Conservation (phyloP, 2,888 invertebrate genomes). For the Ferdinandea cuprea region DNA sequence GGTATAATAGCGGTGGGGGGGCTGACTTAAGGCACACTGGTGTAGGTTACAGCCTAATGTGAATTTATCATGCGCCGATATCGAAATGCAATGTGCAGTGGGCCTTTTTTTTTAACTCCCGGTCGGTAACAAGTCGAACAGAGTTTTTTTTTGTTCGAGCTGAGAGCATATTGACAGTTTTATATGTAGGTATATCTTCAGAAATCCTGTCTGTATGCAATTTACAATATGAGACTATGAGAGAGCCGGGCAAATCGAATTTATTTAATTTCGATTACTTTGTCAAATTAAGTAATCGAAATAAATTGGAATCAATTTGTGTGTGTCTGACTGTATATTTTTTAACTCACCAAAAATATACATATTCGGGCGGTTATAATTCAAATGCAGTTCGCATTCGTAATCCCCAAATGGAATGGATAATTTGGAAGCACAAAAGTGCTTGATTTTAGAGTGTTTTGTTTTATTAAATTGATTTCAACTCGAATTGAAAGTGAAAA, state of each 20-base stretch:
- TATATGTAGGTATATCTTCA: background rate
- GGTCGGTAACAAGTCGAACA: background rate
- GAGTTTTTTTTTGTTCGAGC: slow-evolving; percentile 13
- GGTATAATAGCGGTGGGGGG: background rate
- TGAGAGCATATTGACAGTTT: slow-evolving; percentile 42
- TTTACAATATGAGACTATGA: slow-evolving; percentile 10
- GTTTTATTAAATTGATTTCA: slow-evolving; percentile 5
- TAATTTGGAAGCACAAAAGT: slow-evolving; percentile 36
- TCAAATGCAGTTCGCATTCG: background rate
- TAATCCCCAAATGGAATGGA: slow-evolving; percentile 12
- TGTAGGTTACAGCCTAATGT: slow-evolving; percentile 61
- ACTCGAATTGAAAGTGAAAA: slow-evolving; percentile 19
- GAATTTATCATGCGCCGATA: slow-evolving; percentile 53
- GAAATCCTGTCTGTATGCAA: slow-evolving; percentile 30
- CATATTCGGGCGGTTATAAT: background rate
- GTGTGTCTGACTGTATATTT: slow-evolving; percentile 33
- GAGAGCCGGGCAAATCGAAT: slow-evolving; percentile 56
- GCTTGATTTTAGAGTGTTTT: background rate
- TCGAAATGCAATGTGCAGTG: slow-evolving; percentile 1
- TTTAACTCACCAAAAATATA: slow-evolving; percentile 29
- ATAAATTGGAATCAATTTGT: slow-evolving; percentile 65
- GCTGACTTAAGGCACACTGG: too few species aligned
- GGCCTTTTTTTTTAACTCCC: slow-evolving; percentile 17
- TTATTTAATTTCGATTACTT: slow-evolving; percentile 70
- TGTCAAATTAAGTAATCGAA: slow-evolving; percentile 67